Base-by-base conservation (phyloP, 2,888 invertebrate species). In the Lycaena phlaeas region DNA sequence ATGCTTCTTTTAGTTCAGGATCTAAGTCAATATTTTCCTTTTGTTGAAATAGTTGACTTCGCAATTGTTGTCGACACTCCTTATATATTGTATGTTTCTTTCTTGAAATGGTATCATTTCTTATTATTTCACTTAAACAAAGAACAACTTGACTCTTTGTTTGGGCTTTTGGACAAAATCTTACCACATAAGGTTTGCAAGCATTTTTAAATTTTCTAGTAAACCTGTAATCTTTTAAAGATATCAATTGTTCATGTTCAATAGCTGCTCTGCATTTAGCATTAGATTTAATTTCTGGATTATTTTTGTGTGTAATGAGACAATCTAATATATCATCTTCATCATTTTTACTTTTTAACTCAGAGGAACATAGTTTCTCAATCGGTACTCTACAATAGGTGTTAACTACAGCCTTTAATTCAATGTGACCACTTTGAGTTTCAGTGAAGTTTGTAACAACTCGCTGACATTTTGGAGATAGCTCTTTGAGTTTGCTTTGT, bases 161-260 rank as follows among this genome's bases (percentile, higher is more conserved):
- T 62, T 88, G 90, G 28, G 92, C 90, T 49, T 87, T 88, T 5
- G 87, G 86, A 68, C 91, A 90, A 62, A 87, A 88, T 47, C 89
- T 82, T 41, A 87, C 85, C 0, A 96, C 96, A 68, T 92, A 90
- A 2, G 90, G 88, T 56, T 92, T 92, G 61, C 98, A 99, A 0
- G 96, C 94, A 68, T 96, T 90, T 76, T 97, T 96, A 70, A 99
- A 98, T 70, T 95, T 95, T 59, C 92, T 93, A 1, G 94, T 95
- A 67, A 98, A 98, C 57, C 92, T 92, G 72, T 95, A 97, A 75
- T 96, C 95, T 70, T 97, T 95, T 50, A 98, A 69, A 2, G 95
- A 92, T 46, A 97, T 93, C 45, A 99, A 85, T 76, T 99, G 98
- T 64, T 97, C 97, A 82, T 99, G 98, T 76, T 98, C 98, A 37